Evolutionary conservation across 2,113 vertebrate species (phyloP).

Genomic region (Muscicapa adusta): DNA sequence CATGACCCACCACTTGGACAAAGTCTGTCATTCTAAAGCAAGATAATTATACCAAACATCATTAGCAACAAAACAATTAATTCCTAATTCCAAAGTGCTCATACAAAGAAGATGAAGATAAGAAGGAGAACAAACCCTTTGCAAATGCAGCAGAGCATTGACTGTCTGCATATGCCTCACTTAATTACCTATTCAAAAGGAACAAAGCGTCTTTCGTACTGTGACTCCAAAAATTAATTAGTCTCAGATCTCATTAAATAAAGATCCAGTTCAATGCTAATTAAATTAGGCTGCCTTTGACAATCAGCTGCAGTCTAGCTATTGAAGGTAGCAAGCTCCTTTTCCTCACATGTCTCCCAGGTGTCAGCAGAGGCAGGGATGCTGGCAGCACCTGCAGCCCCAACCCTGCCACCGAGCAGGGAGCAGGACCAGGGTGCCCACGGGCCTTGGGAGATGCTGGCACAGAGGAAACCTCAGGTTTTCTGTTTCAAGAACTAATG

Average conservation of each 20-base stretch:
- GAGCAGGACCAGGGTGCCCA: background rate
- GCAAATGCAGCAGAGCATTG: background rate
- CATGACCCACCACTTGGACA: background rate
- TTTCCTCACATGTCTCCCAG: background rate
- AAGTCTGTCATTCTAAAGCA: background rate
- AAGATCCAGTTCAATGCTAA: constrained; percentile 62
- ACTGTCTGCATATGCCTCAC: constrained; percentile 14
- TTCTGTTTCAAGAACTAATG: background rate
- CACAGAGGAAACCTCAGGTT: constrained; percentile 5
- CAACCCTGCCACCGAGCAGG: background rate
- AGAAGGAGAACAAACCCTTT: constrained; percentile 41
- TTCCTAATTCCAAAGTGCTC: constrained; percentile 32
- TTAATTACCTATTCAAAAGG: constrained; percentile 62
- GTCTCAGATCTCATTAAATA: constrained; percentile 69
- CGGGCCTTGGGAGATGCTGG: background rate
- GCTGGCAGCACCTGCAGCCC: background rate
- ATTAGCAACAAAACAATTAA: constrained; percentile 20
- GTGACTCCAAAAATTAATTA: constrained; percentile 72
- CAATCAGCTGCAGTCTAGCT: constrained; percentile 17
- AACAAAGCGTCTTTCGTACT: constrained; percentile 53
- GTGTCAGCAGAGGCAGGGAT: background rate
- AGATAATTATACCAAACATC: background rate
- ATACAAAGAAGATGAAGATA: constrained; percentile 24
- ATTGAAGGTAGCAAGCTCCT: background rate
- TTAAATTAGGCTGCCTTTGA: constrained; percentile 71